Evolutionary conservation across 2,797 vertebrate species (phyloP).

Genomic region (Poecile montanus): DNA sequence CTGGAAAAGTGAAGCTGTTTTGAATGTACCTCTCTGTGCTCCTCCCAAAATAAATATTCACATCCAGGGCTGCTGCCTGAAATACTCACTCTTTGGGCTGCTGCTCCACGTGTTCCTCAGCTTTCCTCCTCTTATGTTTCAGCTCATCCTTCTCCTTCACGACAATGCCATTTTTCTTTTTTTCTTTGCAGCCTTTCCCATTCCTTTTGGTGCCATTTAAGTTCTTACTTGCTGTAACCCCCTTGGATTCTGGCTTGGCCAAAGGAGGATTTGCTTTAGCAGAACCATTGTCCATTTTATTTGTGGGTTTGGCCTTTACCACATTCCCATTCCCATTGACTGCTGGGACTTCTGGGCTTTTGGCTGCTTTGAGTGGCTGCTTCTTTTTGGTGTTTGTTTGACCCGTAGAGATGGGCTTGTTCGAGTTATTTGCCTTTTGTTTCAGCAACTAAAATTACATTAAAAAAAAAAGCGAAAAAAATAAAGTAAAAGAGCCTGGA

Average conservation of each 20-base stretch:
- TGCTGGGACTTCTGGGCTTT: neutral
- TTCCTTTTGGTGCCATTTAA: neutral
- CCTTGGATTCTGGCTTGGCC: neutral
- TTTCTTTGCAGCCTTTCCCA: constrained; percentile 42
- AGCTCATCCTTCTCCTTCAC: neutral
- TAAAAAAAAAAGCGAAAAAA: accelerated
- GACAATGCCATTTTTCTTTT: neutral
- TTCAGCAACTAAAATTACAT: constrained; percentile 69
- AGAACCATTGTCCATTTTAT: neutral
- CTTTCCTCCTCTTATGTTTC: constrained; percentile 74
- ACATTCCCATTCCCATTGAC: neutral
- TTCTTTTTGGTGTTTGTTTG: neutral
- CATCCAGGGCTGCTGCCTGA: neutral
- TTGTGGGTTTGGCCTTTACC: neutral
- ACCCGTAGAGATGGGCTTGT: neutral
- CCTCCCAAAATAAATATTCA: neutral
- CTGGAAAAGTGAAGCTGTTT: neutral
- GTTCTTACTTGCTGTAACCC: neutral
- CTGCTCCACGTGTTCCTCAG: constrained; percentile 19
- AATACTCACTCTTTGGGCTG: constrained; percentile 82
- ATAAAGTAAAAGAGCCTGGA: neutral
- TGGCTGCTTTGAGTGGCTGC: neutral
- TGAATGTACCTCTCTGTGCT: neutral
- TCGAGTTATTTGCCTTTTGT: constrained; percentile 29
- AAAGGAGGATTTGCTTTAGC: neutral